Base-by-base conservation (phyloP, 2,113 vertebrate species). In the Australoheros scitulus region DNA sequence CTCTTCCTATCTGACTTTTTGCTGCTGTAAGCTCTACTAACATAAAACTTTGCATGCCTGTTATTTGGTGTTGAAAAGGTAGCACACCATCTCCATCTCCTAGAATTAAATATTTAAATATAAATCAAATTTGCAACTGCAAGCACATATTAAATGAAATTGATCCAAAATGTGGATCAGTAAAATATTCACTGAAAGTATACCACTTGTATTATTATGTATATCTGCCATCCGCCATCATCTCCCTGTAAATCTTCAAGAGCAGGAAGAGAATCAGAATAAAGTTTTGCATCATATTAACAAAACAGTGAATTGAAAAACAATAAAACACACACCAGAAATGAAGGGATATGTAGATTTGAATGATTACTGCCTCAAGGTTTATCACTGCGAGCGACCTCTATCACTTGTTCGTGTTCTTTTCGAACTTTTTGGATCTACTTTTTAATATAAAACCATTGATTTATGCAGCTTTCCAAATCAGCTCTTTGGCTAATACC, bases 121-220 rank as follows among this genome's bases (percentile, higher is more conserved):
- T 18, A 47, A 13, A 11, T 29, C 26, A 5, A 68, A 50, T 68
- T 68, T 70, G 43, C 43, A 50, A 20, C 64, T 70, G 24, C 26
- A 70, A 6, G 13, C 13, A 65, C 13, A 65, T 38, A 9, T 11
- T 41, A 41, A 41, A 41, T 11, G 38, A 41, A 41, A 41, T 11
- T 10, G 38, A 11, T 41, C 1, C 11, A 41, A 11, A 41, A 41
- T 11, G 43, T 68, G 38, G 43, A 68, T 68, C 17, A 18, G 24
- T 47, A 6, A 68, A 68, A 68, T 68, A 26, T 26, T 65, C 0
- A 70, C 15, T 50, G 41, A 70, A 29, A 70, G 5, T 15, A 0
- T 70, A 50, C 41, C 24, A 50, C 64, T 50, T 29, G 9, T 50
- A 70, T 70, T 70, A 50, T 70, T 68, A 70, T 70, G 43, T 29